Evolutionary conservation across 2,113 vertebrate species (phyloP).

Genomic region (Clarias gariepinus): DNA sequence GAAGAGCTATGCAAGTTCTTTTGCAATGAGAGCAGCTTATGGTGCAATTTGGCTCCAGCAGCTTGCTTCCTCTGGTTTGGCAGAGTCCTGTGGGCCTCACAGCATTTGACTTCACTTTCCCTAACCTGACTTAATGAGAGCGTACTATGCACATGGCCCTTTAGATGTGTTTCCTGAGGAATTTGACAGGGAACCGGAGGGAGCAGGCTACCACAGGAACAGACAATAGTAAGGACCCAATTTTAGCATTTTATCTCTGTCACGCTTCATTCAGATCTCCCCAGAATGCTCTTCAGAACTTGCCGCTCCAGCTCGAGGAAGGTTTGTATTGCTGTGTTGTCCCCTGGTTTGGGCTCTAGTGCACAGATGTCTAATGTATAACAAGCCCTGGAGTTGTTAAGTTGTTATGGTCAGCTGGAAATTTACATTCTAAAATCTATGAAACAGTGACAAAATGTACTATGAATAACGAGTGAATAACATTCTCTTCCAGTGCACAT

Average conservation of each 20-base stretch:
- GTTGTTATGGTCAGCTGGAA: constrained; percentile 16
- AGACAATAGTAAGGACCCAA: constrained; percentile 54
- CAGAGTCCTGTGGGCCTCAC: constrained; percentile 57
- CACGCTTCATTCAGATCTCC: constrained; percentile 31
- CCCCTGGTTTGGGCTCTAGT: neutral
- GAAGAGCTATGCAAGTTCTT: constrained; percentile 53
- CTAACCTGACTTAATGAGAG: constrained; percentile 73
- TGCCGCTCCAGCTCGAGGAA: neutral
- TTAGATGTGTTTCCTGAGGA: constrained; percentile 73
- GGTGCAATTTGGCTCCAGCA: constrained; percentile 66
- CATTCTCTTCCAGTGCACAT: neutral
- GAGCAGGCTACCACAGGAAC: constrained; percentile 61
- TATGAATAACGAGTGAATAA: neutral
- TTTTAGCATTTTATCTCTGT: constrained; percentile 54
- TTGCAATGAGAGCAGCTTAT: constrained; percentile 61
- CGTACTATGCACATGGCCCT: constrained; percentile 68
- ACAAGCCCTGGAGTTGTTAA: constrained; percentile 13
- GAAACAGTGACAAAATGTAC: constrained; percentile 10
- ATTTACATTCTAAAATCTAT: constrained; percentile 12
- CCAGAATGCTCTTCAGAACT: constrained; percentile 10
- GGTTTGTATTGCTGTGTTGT: constrained; percentile 5
- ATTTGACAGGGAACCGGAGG: constrained; percentile 67
- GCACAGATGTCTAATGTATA: constrained; percentile 32
- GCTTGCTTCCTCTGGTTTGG: constrained; percentile 69
- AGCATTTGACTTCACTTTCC: constrained; percentile 52